Evolutionary conservation across 2,888 invertebrate species (phyloP).

Genomic region (Leptinotarsa tumamoca): DNA sequence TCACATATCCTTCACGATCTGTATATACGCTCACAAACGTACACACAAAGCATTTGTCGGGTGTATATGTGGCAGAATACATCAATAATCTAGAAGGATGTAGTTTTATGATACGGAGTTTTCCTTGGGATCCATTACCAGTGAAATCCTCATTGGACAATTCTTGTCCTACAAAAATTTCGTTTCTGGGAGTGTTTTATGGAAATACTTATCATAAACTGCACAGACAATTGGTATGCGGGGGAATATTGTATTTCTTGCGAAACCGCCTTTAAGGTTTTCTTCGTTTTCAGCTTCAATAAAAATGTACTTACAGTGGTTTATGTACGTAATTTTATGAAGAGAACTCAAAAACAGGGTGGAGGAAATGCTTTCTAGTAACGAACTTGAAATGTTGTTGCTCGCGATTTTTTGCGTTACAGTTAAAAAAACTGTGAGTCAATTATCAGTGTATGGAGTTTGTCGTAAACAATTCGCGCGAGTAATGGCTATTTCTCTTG

Average conservation of each 20-base stretch:
- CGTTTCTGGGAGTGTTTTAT: background rate
- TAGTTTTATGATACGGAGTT: conserved; percentile 7
- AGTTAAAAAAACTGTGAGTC: too few relatives aligned
- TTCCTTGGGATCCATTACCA: background rate
- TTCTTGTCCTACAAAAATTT: background rate
- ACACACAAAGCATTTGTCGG: conserved; percentile 6
- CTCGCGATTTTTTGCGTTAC: too few relatives aligned
- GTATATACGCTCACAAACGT: background rate
- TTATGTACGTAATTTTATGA: too few relatives aligned
- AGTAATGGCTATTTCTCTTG: too few relatives aligned
- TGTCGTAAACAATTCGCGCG: too few relatives aligned
- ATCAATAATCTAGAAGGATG: conserved; percentile 22
- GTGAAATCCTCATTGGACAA: conserved; percentile 10
- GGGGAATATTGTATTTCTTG: background rate
- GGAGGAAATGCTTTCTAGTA: too few relatives aligned
- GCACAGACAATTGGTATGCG: background rate
- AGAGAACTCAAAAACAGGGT: too few relatives aligned
- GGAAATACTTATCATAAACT: background rate
- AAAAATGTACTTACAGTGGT: background rate
- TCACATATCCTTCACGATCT: conserved; percentile 2
- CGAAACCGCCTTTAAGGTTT: background rate
- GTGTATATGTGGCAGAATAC: conserved; percentile 15
- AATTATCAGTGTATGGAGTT: too few relatives aligned
- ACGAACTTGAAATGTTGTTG: too few relatives aligned
- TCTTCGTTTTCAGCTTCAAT: background rate